phyloP scores from a whole-genome alignment of 1,140 invertebrate genomes.

The Asobara japonica region DNA sequence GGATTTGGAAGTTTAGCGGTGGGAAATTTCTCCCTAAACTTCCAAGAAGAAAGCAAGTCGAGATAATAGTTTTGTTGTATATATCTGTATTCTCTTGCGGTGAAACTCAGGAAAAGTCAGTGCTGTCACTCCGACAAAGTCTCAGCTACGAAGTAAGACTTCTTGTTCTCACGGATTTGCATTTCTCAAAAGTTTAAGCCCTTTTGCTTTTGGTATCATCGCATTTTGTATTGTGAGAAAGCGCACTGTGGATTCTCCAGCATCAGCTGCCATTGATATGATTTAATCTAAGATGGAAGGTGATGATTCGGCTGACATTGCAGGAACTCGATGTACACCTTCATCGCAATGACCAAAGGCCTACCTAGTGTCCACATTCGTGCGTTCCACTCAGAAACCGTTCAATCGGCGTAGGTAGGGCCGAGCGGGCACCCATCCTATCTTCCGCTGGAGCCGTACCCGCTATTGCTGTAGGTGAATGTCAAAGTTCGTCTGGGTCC shows the following conservation, averaged over 20 bases:
- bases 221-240: background rate
- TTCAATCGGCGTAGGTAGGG: too few species aligned
- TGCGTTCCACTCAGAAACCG: too few species aligned
- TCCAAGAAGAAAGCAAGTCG: background rate
- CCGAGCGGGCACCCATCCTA: too few species aligned
- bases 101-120: conserved; percentile 18
- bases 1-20: conserved; percentile 14
- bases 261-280: background rate
- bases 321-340: too few species aligned
- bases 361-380: too few species aligned
- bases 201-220: background rate
- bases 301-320: too few species aligned
- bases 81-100: conserved; percentile 5
- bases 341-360: too few species aligned
- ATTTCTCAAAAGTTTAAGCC: conserved; percentile 6
- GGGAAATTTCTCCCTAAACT: background rate
- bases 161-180: background rate
- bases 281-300: too few species aligned
- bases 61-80: conserved; percentile 13
- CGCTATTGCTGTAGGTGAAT: too few species aligned
- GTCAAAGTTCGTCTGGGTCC: too few species aligned
- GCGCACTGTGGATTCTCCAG: background rate
- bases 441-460: too few species aligned
- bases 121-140: background rate
- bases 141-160: background rate